phyloP scores from a whole-genome alignment of 2,888 invertebrate species.

The Macrophya annulata region DNA sequence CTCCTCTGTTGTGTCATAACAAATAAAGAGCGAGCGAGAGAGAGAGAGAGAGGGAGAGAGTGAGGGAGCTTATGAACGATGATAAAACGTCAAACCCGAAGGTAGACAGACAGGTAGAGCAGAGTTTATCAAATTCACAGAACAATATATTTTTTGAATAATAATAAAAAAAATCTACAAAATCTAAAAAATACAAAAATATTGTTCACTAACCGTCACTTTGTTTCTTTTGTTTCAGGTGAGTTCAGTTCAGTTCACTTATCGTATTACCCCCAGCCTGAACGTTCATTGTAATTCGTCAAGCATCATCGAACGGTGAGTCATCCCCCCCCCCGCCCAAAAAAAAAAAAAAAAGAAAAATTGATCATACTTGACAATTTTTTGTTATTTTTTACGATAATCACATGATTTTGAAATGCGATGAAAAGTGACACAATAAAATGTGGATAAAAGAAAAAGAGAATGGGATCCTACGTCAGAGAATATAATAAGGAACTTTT shows the following conservation, averaged over 20 bases:
- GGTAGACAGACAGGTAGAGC: conserved; percentile 17
- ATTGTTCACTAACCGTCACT: background rate
- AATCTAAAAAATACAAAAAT: background rate
- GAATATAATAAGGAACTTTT: background rate
- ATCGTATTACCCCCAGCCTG: conserved; percentile 19
- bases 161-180: background rate
- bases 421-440: background rate
- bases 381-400: background rate
- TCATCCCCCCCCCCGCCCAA: too few relatives aligned
- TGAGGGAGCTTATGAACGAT: background rate
- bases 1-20: conserved; percentile 4
- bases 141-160: conserved; percentile 1
- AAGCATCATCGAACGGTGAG: conserved; percentile 35
- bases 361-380: background rate
- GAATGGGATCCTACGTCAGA: background rate
- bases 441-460: background rate
- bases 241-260: conserved; percentile 60
- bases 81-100: conserved; percentile 48
- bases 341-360: background rate
- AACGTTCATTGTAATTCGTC: background rate
- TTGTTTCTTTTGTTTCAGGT: conserved; percentile 68
- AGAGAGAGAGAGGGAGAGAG: background rate
- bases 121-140: conserved; percentile 10
- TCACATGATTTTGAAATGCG: background rate
- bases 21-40: background rate